Evolutionary conservation across 2,113 vertebrate genomes (phyloP).

Genomic region (Megaleporinus macrocephalus): DNA sequence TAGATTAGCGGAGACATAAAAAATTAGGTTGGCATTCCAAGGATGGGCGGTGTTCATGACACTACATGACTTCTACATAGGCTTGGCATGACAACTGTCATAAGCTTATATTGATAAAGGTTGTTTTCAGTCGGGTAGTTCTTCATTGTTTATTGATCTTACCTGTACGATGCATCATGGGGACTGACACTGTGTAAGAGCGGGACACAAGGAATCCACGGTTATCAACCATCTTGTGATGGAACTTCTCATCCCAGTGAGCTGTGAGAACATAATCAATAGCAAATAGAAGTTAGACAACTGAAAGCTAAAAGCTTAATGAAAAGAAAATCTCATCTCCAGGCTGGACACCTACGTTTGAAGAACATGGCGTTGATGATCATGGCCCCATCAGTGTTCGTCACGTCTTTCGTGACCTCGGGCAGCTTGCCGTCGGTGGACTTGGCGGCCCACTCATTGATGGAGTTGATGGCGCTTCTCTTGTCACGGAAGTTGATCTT

Average conservation of each 20-base stretch:
- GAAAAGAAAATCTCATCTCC: background rate
- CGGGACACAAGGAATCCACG: slow-evolving; percentile 91
- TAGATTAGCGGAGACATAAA: background rate
- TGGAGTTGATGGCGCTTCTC: slow-evolving; percentile 91
- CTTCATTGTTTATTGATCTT: slow-evolving; percentile 28
- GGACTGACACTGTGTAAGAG: slow-evolving; percentile 86
- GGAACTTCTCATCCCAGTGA: slow-evolving; percentile 96
- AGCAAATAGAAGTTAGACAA: background rate
- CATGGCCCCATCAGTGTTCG: slow-evolving; percentile 91
- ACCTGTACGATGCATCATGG: slow-evolving; percentile 99
- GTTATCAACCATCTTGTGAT: slow-evolving; percentile 95
- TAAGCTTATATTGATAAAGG: no score
- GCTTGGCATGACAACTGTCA: no score
- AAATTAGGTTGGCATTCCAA: background rate
- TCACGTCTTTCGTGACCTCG: slow-evolving; percentile 90
- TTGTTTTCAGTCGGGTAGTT: no score
- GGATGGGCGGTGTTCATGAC: background rate
- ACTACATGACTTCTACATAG: no score
- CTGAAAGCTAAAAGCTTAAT: background rate
- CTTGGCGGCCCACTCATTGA: slow-evolving; percentile 95
- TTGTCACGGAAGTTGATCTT: slow-evolving; percentile 98
- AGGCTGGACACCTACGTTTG: slow-evolving; percentile 86
- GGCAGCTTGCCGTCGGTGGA: slow-evolving; percentile 91
- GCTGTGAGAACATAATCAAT: slow-evolving; percentile 70
- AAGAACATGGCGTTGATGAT: slow-evolving; percentile 98